Evolutionary conservation across 2,797 vertebrate species (phyloP).

Genomic region (Diplodus sargus): DNA sequence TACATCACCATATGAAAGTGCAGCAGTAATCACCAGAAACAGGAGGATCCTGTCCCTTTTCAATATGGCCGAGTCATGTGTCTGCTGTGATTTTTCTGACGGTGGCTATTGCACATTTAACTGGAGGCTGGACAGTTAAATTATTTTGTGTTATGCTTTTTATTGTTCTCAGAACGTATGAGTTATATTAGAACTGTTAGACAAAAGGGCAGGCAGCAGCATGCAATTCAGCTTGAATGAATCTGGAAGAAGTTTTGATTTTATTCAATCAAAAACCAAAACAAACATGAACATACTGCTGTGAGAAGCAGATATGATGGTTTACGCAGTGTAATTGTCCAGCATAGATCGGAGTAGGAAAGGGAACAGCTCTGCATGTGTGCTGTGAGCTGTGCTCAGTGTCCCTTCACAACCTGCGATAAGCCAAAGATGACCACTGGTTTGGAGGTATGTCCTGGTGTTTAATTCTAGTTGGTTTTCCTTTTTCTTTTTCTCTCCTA

Average conservation of each 20-base stretch:
- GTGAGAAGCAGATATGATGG: background rate
- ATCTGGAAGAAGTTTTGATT: too few species aligned
- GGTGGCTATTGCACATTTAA: background rate
- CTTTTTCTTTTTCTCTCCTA: conserved; percentile 28
- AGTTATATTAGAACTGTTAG: background rate
- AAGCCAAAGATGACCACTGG: background rate
- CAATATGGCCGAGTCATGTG: background rate
- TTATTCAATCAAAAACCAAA: background rate
- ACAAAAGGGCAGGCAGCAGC: background rate
- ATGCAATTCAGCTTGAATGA: background rate
- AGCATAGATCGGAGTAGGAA: background rate
- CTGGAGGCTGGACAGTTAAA: background rate
- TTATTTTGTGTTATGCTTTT: background rate
- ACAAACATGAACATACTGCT: background rate
- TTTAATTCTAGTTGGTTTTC: background rate
- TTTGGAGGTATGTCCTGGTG: background rate
- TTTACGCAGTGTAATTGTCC: background rate
- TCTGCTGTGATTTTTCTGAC: background rate
- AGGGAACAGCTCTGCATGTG: background rate
- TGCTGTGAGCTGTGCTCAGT: background rate
- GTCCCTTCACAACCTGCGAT: background rate
- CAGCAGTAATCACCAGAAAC: too few species aligned
- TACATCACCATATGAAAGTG: too few species aligned
- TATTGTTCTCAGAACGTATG: background rate
- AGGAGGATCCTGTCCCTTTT: too few species aligned